Percentiles rank a stretch among this genome's conserved stretches.
phyloP scores from a whole-genome alignment of 2,888 invertebrate species.

The Drosophila longiperda region DNA sequence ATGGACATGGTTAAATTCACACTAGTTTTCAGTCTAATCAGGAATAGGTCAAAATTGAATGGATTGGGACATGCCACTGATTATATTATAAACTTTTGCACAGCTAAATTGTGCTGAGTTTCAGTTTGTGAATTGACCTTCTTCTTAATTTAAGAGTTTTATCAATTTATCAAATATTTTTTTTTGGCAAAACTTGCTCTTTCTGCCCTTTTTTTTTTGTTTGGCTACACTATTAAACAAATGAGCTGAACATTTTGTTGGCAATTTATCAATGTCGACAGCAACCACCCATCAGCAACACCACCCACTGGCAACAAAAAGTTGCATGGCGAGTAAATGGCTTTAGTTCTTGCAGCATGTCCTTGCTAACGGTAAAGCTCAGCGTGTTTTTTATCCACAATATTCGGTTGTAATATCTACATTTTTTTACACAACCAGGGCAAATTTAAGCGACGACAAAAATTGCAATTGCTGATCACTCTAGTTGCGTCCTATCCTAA shows the following conservation, averaged over 20 bases:
- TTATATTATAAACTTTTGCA: not conserved
- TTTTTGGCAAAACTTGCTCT: slow-evolving; percentile 18
- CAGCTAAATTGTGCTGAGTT: not conserved
- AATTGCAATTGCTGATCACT: slow-evolving; percentile 30
- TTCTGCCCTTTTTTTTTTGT: not conserved
- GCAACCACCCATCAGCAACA: not conserved
- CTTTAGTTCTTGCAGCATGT: slow-evolving; percentile 58
- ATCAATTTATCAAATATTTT: slow-evolving; percentile 41
- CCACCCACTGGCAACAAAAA: slow-evolving; percentile 5
- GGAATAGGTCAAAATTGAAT: fast-evolving
- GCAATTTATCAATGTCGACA: slow-evolving; percentile 52
- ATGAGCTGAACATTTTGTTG: slow-evolving; percentile 49
- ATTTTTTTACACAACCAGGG: slow-evolving; percentile 6
- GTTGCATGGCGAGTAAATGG: not conserved
- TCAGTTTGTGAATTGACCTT: not conserved
- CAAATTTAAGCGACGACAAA: slow-evolving; percentile 16
- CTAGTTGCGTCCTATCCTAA: slow-evolving; percentile 54
- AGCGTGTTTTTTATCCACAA: slow-evolving; percentile 38
- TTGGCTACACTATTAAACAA: slow-evolving; percentile 44
- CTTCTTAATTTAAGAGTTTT: not conserved
- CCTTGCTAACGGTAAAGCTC: slow-evolving; percentile 49
- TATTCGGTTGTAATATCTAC: slow-evolving; percentile 57
- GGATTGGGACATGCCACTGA: no score
- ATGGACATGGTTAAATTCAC: not conserved
- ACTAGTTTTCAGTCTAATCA: not conserved